Base-by-base conservation (phyloP, 2,888 invertebrate genomes). In the Galerucella pusilla region DNA sequence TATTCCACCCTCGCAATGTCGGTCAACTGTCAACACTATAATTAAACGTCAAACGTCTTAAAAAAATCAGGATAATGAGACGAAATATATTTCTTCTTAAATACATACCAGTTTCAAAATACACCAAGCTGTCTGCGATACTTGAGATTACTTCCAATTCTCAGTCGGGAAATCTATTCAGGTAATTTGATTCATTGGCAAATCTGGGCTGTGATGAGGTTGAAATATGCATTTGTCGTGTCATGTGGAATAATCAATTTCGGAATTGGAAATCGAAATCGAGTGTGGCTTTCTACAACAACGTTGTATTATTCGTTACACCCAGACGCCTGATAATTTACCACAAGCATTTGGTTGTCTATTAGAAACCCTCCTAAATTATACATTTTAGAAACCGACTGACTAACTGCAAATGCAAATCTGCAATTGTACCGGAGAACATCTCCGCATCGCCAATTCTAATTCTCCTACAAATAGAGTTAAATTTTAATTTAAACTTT, bases 151-250 rank as follows among this genome's bases (percentile, higher is more conserved):
- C 61, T 35, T 35, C 28, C 14, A 61, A 61, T 61, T 61, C 61
- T 35, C 61, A 61, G 61, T 35, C 14, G 35, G 12, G 12, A 35
- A 35, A 61, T 28, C 35, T 61, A 35, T 35, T 35, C 61, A 61
- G 61, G 35, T 61, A 61, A 61, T 61, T 61, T 61, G 61, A 35
- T 61, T 35, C 61, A 61, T 61, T 61, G 61, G 28, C 16, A 12
- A 28, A 61, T 61, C 35, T 61, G 61, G 25, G 28, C 35, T 14
- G 25, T n/a, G 61, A 61, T 61, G 61, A 61, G 61, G 61, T 61
- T 61, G 61, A 61, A 35, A 61, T 61, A 61, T 61, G 61, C 61
- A 61, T 61, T 61, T 61, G 61, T 35, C n/a, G 25, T n/a, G 61
- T 61, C 61, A 61, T 35, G 61, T 28, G 61, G 25, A 61, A 61